Evolutionary conservation across 2,797 vertebrate genomes (phyloP), one percentile per base, ranked within the genome.

Genomic region (Mus caroli): DNA sequence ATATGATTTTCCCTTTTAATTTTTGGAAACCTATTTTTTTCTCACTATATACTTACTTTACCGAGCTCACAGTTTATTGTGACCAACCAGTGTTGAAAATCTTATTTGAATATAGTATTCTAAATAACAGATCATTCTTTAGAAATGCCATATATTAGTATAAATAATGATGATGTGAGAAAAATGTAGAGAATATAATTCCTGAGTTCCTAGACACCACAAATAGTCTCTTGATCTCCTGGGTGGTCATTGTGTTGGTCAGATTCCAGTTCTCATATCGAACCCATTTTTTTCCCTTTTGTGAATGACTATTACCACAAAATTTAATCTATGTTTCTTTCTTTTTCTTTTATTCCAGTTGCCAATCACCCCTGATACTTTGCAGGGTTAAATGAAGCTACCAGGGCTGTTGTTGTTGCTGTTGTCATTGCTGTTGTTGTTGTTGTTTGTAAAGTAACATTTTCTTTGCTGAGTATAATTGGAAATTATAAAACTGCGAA

Each of bases 401-500:
- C 12, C 34, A 67, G 26, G 8, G 1, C 20, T 91, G 80, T 4
- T 58, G 9, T 28, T 2, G 6, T n/a, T 15, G 5, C 13, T 69
- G 31, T 34, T 67, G 31, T 8, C 56, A 8, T 52, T 13, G 2
- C 26, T 58, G 22, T 60, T 58, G 56, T 31, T 58, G 56, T 31
- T 67, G 14, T 17, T 34, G 15, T n/a, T 58, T 62, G 75, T 37
- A 69, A 76, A 79, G 52, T 19, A 52, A 60, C 0, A 78, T 46
- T 95, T 96, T 15, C 60, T 95, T 91, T 94, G 17, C 92, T 92
- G 12, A 85, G 43, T 88, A 40, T 85, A 75, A 37, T 95, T 85
- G 75, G 34, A 93, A 94, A 91, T 73, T 73, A 50, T 83, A 40
- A 93, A 96, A 91, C 90, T 15, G n/a, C 78, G 80, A 87, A 90